Evolutionary conservation across 2,888 invertebrate genomes (phyloP).

Genomic region (Drosophila prostipennis): DNA sequence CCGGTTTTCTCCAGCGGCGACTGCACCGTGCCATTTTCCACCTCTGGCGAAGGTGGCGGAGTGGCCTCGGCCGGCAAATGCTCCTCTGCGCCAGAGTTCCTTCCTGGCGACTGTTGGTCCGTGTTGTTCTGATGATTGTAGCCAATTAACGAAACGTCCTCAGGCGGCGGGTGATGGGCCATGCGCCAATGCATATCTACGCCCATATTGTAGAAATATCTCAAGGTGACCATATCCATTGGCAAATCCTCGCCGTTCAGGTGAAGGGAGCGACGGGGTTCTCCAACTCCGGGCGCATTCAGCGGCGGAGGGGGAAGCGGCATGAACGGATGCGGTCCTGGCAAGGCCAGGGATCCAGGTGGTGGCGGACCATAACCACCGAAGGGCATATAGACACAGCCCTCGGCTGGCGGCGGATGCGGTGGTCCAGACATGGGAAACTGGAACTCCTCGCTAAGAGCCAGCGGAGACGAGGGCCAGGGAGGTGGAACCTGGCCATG

Average conservation of each 20-base stretch:
- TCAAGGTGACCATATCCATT: constrained; percentile 86
- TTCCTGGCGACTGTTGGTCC: constrained; percentile 40
- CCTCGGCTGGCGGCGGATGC: constrained; percentile 52
- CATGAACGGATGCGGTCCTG: constrained; percentile 33
- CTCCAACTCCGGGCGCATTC: neutral
- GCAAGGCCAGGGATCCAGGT: constrained; percentile 11
- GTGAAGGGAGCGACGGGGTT: constrained; percentile 74
- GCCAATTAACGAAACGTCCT: constrained; percentile 12
- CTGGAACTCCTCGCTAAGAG: neutral
- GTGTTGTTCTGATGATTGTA: constrained; percentile 41
- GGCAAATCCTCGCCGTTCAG: constrained; percentile 79
- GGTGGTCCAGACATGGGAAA: constrained; percentile 10
- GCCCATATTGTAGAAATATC: constrained; percentile 89
- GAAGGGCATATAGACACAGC: constrained; percentile 66
- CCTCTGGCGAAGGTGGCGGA: constrained; percentile 44
- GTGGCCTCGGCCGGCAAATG: constrained; percentile 22
- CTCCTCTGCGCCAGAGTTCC: constrained; percentile 3
- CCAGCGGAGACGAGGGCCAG: constrained; percentile 42
- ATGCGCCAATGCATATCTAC: constrained; percentile 83
- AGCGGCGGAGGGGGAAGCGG: constrained; percentile 18
- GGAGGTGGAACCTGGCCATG: constrained; percentile 20
- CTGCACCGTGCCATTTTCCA: constrained; percentile 1
- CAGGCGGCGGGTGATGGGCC: constrained; percentile 15
- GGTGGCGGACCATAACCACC: constrained; percentile 43
- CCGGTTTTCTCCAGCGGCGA: constrained; percentile 6